Conservation (phyloP, 1,140 invertebrate genomes). For the Parasteatoda tepidariorum region DNA sequence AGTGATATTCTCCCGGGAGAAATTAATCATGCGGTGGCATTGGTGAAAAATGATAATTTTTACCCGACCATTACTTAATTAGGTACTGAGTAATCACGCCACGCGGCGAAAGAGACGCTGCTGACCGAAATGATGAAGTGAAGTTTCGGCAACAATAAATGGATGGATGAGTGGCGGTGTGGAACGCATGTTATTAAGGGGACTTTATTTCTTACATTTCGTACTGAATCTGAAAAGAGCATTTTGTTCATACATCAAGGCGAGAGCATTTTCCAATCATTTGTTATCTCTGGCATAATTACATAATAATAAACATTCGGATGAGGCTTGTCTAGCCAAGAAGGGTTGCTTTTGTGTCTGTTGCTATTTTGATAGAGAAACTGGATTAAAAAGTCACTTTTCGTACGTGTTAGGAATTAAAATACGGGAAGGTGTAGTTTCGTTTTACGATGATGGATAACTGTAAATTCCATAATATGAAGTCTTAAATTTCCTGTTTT, state of each 20-base stretch:
- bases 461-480: too few relatives aligned
- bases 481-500: too few relatives aligned
- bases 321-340: too few relatives aligned
- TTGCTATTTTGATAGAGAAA: too few relatives aligned
- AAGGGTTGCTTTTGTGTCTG: too few relatives aligned
- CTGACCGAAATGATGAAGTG: conserved; percentile 35
- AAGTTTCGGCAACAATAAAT: neutral
- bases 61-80: conserved; percentile 59
- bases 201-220: neutral
- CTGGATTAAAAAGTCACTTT: too few relatives aligned
- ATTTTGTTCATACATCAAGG: neutral
- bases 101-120: conserved; percentile 17
- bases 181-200: neutral
- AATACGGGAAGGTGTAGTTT: too few relatives aligned
- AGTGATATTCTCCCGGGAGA: conserved; percentile 19
- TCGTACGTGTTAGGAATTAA: too few relatives aligned
- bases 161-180: neutral
- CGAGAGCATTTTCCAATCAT: neutral
- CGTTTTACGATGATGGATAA: too few relatives aligned
- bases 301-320: neutral
- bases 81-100: conserved; percentile 45
- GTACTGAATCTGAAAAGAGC: neutral
- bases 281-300: neutral
- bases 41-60: conserved; percentile 59
- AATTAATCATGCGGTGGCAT: conserved; percentile 54